Percentiles rank a stretch among this genome's conserved stretches.
Evolutionary conservation across 1,140 invertebrate species (phyloP).

Genomic region (Drosophila grimshawi): DNA sequence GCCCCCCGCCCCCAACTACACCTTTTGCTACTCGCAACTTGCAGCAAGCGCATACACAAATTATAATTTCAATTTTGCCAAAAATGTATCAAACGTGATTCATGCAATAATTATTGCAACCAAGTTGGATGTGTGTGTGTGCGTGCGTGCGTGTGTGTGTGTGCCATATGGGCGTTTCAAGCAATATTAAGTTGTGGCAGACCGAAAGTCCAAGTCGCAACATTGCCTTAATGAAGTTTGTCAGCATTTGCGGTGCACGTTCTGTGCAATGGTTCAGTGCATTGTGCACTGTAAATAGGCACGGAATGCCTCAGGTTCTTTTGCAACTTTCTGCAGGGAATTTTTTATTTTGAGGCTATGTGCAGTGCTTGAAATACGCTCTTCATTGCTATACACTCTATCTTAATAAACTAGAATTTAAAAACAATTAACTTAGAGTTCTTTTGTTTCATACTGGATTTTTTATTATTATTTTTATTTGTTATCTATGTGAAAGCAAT

Average conservation of each 20-base stretch:
- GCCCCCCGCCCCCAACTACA: neutral
- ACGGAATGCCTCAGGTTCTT: slow-evolving; percentile 35
- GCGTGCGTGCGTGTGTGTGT: slow-evolving; percentile 30
- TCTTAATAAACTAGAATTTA: neutral
- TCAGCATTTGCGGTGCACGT: slow-evolving; percentile 63
- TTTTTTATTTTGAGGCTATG: slow-evolving; percentile 34
- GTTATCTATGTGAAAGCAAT: neutral
- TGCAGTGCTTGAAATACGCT: slow-evolving; percentile 53
- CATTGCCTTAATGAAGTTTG: slow-evolving; percentile 69
- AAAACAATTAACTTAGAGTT: too few species aligned
- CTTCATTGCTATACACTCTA: slow-evolving; percentile 8
- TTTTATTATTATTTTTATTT: neutral
- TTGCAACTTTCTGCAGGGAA: slow-evolving; percentile 33
- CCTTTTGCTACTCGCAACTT: neutral
- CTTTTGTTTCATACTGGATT: too few species aligned
- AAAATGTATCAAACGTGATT: slow-evolving; percentile 84
- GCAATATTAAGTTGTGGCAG: slow-evolving; percentile 77
- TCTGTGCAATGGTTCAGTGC: slow-evolving; percentile 28
- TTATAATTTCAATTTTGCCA: slow-evolving; percentile 84
- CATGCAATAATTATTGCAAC: slow-evolving; percentile 80
- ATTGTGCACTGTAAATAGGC: slow-evolving; percentile 57
- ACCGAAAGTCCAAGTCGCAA: slow-evolving; percentile 48
- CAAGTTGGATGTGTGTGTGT: slow-evolving; percentile 55
- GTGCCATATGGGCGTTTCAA: slow-evolving; percentile 63
- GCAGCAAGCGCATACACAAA: slow-evolving; percentile 69